Conservation (phyloP, 2,113 vertebrate species). For the Eulacestoma nigropectus region DNA sequence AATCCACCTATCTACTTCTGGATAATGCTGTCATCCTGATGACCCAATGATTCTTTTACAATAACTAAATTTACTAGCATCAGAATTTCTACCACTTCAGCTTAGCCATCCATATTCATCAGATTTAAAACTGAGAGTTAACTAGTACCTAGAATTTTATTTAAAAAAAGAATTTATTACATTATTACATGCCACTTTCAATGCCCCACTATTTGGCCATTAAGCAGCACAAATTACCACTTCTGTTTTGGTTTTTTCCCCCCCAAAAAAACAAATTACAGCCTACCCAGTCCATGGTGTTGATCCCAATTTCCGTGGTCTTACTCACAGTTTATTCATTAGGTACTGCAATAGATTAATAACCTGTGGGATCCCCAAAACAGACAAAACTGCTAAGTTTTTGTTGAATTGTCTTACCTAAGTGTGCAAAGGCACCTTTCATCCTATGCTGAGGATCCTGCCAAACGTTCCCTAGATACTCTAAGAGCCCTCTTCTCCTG, state of each 20-base stretch:
- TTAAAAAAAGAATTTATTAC: neutral
- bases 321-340: neutral
- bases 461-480: neutral
- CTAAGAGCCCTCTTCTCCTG: neutral
- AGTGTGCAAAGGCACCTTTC: neutral
- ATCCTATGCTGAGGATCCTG: neutral
- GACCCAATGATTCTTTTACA: neutral
- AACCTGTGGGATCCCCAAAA: neutral
- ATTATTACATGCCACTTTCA: neutral
- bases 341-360: neutral
- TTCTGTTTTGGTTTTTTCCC: neutral
- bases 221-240: neutral
- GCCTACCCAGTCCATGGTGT: neutral
- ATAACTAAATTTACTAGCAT: neutral
- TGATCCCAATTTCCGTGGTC: neutral
- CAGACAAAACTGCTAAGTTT: neutral
- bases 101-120: neutral
- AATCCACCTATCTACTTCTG: accelerated
- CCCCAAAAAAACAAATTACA: neutral
- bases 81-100: neutral
- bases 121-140: neutral
- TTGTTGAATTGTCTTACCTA: neutral
- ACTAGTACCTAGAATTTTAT: neutral
- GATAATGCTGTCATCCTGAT: neutral
- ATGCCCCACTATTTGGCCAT: neutral